Evolutionary conservation across 2,797 vertebrate genomes (phyloP), one percentile per base, ranked within the genome.

Genomic region (Podarcis siculus): DNA sequence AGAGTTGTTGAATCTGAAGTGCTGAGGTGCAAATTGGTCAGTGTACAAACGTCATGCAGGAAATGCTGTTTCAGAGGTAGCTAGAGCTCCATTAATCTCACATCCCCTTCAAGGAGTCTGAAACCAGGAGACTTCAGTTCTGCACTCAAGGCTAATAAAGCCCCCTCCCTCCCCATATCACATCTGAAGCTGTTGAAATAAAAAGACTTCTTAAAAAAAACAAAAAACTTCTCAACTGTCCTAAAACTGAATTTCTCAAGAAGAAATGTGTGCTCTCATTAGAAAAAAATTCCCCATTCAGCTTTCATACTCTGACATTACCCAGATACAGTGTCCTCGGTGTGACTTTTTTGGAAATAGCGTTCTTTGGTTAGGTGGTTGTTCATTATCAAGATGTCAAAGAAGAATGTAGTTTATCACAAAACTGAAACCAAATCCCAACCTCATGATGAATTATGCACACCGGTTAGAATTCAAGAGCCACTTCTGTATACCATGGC

Each of bases 371-470:
- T 80, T 80, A 23, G 85, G 67, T 4, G 0, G 0, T 7, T 21
- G 42, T 66, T 77, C 49, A 49, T 76, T 86, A 45, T 83, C 77
- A 42, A 87, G 79, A 77, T 72, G 49, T 8, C 25, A 87, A 78
- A 67, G 25, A 27, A 32, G 66, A 80, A 42, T 4, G 4, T 66
- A 27, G 25, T 35, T 86, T 8, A 67, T 83, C 37, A 32, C 7
- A 23, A 8, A 69, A 79, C 67, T 69, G 0, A 0, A 45, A 1
- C 71, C 32, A 27, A 5, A 66, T 39, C 73, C 37, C 27, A 39
- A 7, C 27, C n/a, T 27, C 32, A 15, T 3, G 5, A 61, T 55
- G 9, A 8, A 75, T n/a, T 58, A 67, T 39, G 37, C 71, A 71
- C n/a, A 69, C 32, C 1, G 8, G 49, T 10, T 42, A 42, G 30